Percentiles rank a stretch among this genome's conserved stretches.
phyloP scores from a whole-genome alignment of 1,140 invertebrate genomes.

The Dryas iulia region DNA sequence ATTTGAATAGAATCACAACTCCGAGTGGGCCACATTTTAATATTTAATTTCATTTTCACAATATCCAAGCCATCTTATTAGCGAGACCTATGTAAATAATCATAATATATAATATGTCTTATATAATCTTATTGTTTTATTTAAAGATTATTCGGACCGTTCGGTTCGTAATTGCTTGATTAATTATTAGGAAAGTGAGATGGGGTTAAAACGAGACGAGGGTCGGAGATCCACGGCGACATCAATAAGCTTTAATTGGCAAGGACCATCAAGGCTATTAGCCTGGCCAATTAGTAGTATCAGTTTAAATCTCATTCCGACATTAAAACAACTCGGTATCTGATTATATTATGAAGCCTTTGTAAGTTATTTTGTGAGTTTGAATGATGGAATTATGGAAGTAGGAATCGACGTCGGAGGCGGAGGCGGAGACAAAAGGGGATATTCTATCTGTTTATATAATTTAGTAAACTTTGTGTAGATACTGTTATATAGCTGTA shows the following conservation, averaged over 20 bases:
- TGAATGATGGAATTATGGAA: constrained; percentile 30
- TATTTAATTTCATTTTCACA: no score
- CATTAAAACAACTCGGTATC: constrained; percentile 30
- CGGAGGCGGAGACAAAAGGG: constrained; percentile 13
- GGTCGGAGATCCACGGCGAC: constrained; percentile 69
- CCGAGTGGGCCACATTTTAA: no score
- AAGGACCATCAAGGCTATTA: constrained; percentile 67
- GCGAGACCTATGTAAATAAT: no score
- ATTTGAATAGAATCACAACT: no score
- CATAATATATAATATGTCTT: not conserved
- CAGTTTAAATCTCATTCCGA: constrained; percentile 50
- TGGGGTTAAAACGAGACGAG: constrained; percentile 71
- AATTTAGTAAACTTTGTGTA: not conserved
- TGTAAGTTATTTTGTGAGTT: constrained; percentile 29
- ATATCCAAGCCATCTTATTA: no score
- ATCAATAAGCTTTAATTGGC: constrained; percentile 75
- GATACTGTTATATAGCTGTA: not conserved
- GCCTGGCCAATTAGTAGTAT: constrained; percentile 68
- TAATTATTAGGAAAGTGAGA: constrained; percentile 70
- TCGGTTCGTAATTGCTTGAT: constrained; percentile 68
- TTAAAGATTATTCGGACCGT: constrained; percentile 39
- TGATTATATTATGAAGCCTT: constrained; percentile 32
- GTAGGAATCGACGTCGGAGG: constrained; percentile 11
- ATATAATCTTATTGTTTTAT: constrained; percentile 8
- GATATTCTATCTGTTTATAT: not conserved